Base-by-base conservation (phyloP, 2,113 vertebrate genomes). In the Chiloscyllium plagiosum region DNA sequence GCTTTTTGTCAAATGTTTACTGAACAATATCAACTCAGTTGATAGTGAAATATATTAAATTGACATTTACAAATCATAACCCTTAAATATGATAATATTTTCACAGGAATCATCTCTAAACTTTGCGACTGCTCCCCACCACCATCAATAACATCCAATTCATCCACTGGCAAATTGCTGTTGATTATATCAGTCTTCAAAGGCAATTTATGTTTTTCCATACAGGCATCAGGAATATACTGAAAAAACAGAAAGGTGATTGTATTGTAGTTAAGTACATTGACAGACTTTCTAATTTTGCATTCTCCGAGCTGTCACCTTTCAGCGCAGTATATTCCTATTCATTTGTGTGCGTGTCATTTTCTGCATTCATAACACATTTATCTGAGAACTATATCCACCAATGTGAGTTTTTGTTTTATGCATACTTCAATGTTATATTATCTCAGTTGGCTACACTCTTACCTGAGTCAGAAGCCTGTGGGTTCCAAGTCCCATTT, bases 21-120 rank as follows among this genome's bases (percentile, higher is more conserved):
- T 72, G 69, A 72, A 95, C 47, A 95, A 42, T 70, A 95, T 95
- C 69, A 95, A 72, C 47, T 95, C 94, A 95, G 94, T 95, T 95
- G 68, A 47, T 72, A 76, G 68, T 95, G 68, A 95, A 76, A 95
- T 95, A 94, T 94, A 94, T 70, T 72, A 95, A 95, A 95, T 29
- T 70, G 94, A 95, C 94, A 95, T 95, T 33, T 95, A 95, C 37
- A 72, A 95, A 95, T 95, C 47, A 95, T 8, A 72, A 95, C 69
- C 42, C 37, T 52, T 65, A 42, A 42, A 93, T 93, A 72, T 42
- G 47, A 47, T 76, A 76, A 50, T 50, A 50, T 95, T 70, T 95
- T 95, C 69, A 76, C 94, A 95, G 72, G 69, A 72, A 72, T 47
- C 72, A 5, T 76, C 47, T 61, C 50, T 95, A 70, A 69, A 52